phyloP scores from a whole-genome alignment of 2,797 vertebrate genomes.

The Numenius phaeopus region DNA sequence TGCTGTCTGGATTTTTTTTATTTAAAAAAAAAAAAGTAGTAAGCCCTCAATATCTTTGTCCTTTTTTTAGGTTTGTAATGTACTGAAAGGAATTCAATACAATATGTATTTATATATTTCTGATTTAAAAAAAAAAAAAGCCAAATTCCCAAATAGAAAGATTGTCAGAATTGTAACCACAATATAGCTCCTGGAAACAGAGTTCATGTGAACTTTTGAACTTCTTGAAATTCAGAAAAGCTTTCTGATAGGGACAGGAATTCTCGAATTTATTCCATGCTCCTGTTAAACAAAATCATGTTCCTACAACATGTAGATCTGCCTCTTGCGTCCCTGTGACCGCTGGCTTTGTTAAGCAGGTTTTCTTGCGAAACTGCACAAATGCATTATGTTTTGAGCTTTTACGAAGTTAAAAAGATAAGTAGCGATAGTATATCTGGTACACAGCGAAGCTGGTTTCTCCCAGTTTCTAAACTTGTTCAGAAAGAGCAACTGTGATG shows the following conservation, averaged over 20 bases:
- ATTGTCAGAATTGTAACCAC: not conserved
- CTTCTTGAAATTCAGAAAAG: not conserved
- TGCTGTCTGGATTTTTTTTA: not conserved
- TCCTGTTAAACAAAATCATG: not conserved
- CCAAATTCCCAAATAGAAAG: not conserved
- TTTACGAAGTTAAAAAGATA: not conserved
- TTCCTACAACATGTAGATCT: not conserved
- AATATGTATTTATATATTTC: not conserved
- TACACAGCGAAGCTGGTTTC: not conserved
- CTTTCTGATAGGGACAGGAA: not conserved
- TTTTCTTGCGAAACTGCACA: not conserved
- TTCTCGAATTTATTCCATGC: not conserved
- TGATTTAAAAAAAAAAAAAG: not conserved
- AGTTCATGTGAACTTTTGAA: not conserved
- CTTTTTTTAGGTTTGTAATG: not conserved
- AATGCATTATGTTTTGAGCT: not conserved
- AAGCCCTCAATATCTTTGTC: not conserved
- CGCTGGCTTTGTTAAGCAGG: not conserved
- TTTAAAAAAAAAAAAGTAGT: not conserved
- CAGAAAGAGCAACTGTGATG: not conserved
- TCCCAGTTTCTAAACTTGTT: not conserved
- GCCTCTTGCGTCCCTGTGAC: not conserved
- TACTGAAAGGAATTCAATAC: not conserved
- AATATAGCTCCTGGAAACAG: not conserved
- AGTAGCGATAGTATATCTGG: not conserved